Conservation (phyloP, 1,140 invertebrate genomes). For the Ptiloglossa arizonensis region DNA sequence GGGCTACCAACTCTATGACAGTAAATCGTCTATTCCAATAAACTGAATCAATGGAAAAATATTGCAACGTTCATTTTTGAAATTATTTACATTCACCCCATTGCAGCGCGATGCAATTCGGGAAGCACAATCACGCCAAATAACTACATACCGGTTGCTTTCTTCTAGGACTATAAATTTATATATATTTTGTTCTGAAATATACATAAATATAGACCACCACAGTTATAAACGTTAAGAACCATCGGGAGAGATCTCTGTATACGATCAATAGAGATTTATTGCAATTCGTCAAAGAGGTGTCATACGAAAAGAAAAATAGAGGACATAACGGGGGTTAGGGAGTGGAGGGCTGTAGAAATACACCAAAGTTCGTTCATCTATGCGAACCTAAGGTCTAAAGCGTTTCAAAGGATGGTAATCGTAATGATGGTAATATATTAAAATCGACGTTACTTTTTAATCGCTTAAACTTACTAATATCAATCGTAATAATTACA, state of each 20-base stretch:
- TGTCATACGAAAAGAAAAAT: slow-evolving; percentile 29
- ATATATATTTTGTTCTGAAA: slow-evolving; percentile 72
- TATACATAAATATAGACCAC: slow-evolving; percentile 75
- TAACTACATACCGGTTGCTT: slow-evolving; percentile 39
- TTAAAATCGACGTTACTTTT: slow-evolving; percentile 80
- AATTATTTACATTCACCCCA: not conserved
- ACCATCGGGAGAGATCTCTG: slow-evolving; percentile 57
- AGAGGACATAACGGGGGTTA: not conserved
- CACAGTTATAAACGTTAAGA: slow-evolving; percentile 71
- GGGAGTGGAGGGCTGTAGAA: slow-evolving; percentile 8
- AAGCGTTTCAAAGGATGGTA: slow-evolving; percentile 74
- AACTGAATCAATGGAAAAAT: not conserved
- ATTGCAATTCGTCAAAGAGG: slow-evolving; percentile 19
- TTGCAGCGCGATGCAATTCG: too few species aligned
- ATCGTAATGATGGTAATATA: slow-evolving; percentile 78
- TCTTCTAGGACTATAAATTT: slow-evolving; percentile 59
- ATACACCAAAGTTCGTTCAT: slow-evolving; percentile 15
- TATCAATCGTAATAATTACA: slow-evolving; percentile 82
- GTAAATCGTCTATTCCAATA: not conserved
- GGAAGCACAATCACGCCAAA: slow-evolving; percentile 31
- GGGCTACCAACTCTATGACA: slow-evolving; percentile 12
- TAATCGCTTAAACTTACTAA: slow-evolving; percentile 81
- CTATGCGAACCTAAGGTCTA: slow-evolving; percentile 74
- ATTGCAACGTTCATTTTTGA: not conserved
- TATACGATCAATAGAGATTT: slow-evolving; percentile 41